Percentiles rank a stretch among this genome's conserved stretches.
Evolutionary conservation across 2,113 vertebrate genomes (phyloP).

Genomic region (Aegotheles bennettii): DNA sequence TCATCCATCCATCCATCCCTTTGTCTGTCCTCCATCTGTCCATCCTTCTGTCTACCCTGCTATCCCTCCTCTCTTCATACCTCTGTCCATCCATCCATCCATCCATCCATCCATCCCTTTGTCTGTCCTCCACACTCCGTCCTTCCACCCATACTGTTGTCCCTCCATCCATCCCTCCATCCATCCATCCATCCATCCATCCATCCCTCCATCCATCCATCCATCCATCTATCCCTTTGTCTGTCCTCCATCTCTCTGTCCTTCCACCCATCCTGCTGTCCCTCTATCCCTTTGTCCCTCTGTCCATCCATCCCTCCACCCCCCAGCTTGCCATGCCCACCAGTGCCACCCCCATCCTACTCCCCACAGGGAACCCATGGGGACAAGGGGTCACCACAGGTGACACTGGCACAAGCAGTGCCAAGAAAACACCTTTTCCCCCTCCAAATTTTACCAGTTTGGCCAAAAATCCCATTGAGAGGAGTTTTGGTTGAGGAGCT

Average conservation of each 20-base stretch:
- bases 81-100: no score
- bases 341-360: no score
- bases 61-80: no score
- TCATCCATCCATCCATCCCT: no score
- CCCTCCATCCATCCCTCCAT: not conserved
- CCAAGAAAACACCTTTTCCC: not conserved
- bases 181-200: rapidly evolving
- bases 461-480: not conserved
- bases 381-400: not conserved
- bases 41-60: no score
- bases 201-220: rapidly evolving
- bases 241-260: no score
- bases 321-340: no score
- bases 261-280: not conserved
- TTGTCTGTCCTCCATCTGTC: no score
- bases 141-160: no score
- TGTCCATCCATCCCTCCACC: rapidly evolving
- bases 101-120: no score
- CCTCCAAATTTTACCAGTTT: not conserved
- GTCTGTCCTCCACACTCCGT: no score
- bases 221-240: not conserved
- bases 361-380: not conserved
- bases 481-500: rapidly evolving
- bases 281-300: no score
- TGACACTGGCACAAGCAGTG: not conserved